Evolutionary conservation across 2,797 vertebrate genomes (phyloP).

Genomic region (Hemitrygon akajei): DNA sequence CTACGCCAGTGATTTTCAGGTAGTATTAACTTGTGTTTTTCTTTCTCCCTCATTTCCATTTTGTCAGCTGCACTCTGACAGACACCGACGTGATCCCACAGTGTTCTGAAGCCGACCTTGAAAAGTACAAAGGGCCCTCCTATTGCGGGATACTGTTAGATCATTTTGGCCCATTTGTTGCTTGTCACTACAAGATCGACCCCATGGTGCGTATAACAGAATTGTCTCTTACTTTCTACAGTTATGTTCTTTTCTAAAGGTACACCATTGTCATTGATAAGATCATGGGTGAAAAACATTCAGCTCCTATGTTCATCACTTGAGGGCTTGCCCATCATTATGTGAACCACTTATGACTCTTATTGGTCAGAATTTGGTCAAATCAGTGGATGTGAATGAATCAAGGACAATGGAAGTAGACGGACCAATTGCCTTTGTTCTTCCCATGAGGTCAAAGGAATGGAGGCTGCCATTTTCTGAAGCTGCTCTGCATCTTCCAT

Average conservation of each 20-base stretch:
- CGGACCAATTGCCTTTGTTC: no score
- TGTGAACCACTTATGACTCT: no score
- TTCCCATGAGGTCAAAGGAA: no score
- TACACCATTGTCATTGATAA: neutral
- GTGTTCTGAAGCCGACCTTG: constrained; percentile 52
- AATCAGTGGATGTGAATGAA: no score
- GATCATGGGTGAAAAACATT: neutral
- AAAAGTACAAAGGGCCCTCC: constrained; percentile 53
- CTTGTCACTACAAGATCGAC: constrained; percentile 58
- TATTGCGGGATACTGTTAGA: constrained; percentile 62
- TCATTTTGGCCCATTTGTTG: constrained; percentile 58
- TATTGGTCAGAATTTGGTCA: no score
- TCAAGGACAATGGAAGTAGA: no score
- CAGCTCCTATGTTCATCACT: neutral
- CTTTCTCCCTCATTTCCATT: neutral
- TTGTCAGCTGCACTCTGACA: constrained; percentile 55
- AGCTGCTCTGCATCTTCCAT: no score
- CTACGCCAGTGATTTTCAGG: no score
- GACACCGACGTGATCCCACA: constrained; percentile 50
- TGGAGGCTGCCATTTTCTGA: no score
- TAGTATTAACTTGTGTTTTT: no score
- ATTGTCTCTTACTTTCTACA: neutral
- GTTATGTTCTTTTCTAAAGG: no score
- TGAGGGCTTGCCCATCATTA: no score
- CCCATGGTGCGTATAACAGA: constrained; percentile 50